These are phyloP conservation scores for Pasiphila rectangulata DNA, from an alignment of 2,888 invertebrate species.

Conservation along the genomic window DNA sequence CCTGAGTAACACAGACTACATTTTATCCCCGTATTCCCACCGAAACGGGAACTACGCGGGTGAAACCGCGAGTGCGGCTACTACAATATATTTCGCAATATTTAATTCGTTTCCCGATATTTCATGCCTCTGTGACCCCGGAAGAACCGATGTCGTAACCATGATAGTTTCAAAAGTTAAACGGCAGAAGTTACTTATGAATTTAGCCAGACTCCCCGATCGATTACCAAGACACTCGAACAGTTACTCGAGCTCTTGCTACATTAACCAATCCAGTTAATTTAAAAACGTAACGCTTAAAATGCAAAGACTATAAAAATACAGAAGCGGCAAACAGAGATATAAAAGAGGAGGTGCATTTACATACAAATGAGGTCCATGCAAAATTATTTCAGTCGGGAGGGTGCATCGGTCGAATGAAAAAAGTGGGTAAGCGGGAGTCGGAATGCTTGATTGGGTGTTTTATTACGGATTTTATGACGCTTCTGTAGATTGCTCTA, in stretches of 20 bases:
- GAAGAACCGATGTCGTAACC: too few species aligned
- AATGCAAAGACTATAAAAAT: conserved; percentile 55
- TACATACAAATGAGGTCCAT: conserved; percentile 70
- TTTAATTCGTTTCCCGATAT: too few species aligned
- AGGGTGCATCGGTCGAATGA: conserved; percentile 44
- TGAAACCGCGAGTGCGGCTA: too few species aligned
- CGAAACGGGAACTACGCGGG: too few species aligned
- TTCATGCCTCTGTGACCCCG: too few species aligned
- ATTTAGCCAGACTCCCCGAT: not conserved
- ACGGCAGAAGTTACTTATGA: too few species aligned
- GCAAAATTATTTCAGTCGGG: conserved; percentile 56
- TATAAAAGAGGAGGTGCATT: conserved; percentile 64
- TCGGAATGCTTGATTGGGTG: conserved; percentile 14
- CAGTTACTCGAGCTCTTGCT: not conserved
- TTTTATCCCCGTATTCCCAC: too few species aligned
- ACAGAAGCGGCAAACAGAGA: conserved; percentile 64
- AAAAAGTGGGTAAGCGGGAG: conserved; percentile 36
- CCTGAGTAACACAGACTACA: too few species aligned
- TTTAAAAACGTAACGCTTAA: conserved; percentile 30
- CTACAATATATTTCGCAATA: too few species aligned
- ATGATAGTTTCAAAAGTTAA: too few species aligned
- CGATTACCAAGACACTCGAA: not conserved
- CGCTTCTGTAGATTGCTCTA: not conserved
- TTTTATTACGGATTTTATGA: not conserved
- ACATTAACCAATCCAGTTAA: conserved; percentile 25